Evolutionary conservation across 92 coral and sea anemone genomes (phyloP).

Genomic region (Plumapathes pennacea): DNA sequence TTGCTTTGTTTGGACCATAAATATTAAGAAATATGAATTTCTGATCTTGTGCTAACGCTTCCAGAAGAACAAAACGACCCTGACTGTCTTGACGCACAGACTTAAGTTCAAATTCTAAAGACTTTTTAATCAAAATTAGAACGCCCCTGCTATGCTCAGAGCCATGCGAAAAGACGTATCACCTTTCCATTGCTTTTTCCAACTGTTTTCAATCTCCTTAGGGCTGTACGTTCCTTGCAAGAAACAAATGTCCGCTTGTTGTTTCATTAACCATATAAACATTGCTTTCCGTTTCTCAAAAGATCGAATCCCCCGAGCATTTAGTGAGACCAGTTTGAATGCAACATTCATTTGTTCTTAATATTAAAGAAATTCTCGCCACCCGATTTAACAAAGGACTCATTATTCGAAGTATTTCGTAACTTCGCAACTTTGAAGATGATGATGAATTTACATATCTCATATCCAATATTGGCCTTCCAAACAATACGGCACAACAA

Average conservation of each 20-base stretch:
- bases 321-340: slow-evolving; percentile 26
- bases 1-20: slow-evolving; percentile 24
- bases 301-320: slow-evolving; percentile 58
- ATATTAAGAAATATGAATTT: slow-evolving; percentile 12
- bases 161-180: slow-evolving; percentile 43
- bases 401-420: too few relatives aligned
- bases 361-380: too few relatives aligned
- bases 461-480: too few relatives aligned
- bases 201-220: slow-evolving; percentile 16
- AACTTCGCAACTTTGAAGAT: too few relatives aligned
- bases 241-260: slow-evolving; percentile 35
- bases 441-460: too few relatives aligned
- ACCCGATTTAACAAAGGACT: too few relatives aligned
- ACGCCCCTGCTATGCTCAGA: slow-evolving; percentile 43
- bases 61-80: slow-evolving; percentile 21
- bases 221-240: slow-evolving; percentile 50
- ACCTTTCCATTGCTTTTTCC: slow-evolving; percentile 52
- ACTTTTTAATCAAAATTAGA: slow-evolving; percentile 17
- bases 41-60: slow-evolving; percentile 4
- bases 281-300: slow-evolving; percentile 31
- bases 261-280: slow-evolving; percentile 38
- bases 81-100: slow-evolving; percentile 4
- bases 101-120: slow-evolving; percentile 28
- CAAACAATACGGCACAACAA: too few relatives aligned
- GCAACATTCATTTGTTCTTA: slow-evolving; percentile 24